Evolutionary conservation across 1,140 invertebrate species (phyloP).

Genomic region (Pectinophora gossypiella): DNA sequence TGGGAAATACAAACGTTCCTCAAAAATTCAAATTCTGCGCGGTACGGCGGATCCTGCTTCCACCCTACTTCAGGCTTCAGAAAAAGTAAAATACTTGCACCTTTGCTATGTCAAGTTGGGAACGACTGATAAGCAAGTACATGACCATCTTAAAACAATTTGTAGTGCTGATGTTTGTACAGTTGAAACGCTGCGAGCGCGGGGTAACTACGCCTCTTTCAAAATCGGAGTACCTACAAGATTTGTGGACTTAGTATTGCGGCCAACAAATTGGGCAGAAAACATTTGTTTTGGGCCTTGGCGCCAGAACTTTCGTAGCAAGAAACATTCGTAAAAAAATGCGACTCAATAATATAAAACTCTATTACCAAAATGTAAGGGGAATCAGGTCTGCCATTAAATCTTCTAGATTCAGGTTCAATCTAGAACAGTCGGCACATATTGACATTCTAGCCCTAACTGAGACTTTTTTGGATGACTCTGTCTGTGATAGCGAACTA

Average conservation of each 20-base stretch:
- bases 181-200: background rate
- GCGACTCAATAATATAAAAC: background rate
- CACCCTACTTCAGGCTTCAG: background rate
- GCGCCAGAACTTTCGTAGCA: slow-evolving; percentile 2
- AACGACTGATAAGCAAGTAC: background rate
- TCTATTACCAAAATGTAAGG: too few species aligned
- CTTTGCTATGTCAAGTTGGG: background rate
- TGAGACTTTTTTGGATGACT: too few species aligned
- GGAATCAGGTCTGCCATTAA: too few species aligned
- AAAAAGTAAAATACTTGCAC: background rate
- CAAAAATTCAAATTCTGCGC: too few species aligned
- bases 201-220: too few species aligned
- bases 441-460: too few species aligned
- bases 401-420: too few species aligned
- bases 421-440: too few species aligned
- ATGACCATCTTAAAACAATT: background rate
- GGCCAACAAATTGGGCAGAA: background rate
- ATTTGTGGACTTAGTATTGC: background rate
- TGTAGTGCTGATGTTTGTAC: background rate
- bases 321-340: background rate
- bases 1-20: too few species aligned
- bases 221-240: background rate
- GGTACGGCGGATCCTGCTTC: background rate
- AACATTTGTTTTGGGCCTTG: slow-evolving; percentile 2
- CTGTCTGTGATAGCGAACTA: too few species aligned